Conservation (phyloP, 1,140 invertebrate genomes). For the Callitettix versicolor region DNA sequence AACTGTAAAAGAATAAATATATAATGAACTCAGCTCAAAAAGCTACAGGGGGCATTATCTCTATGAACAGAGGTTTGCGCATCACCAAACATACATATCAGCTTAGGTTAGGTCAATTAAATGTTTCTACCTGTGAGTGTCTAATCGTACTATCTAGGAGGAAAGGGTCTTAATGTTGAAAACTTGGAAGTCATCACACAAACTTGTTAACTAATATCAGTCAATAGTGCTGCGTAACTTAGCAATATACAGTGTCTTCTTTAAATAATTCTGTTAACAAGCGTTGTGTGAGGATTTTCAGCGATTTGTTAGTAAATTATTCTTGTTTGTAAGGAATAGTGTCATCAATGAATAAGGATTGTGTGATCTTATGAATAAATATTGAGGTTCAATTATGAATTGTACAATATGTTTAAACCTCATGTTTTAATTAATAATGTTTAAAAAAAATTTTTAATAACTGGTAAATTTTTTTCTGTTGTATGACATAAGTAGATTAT, state of each 20-base stretch:
- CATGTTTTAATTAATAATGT: no score
- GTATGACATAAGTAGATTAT: no score
- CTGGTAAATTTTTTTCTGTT: no score
- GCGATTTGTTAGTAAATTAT: slow-evolving; percentile 8
- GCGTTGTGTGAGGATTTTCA: slow-evolving; percentile 9
- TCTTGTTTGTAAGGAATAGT: slow-evolving; percentile 11
- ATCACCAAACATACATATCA: slow-evolving; percentile 24
- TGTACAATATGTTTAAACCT: neutral
- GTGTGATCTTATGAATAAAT: neutral
- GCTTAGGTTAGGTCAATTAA: slow-evolving; percentile 22
- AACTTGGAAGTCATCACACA: slow-evolving; percentile 1
- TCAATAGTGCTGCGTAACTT: neutral
- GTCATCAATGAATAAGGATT: neutral
- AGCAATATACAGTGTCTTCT: slow-evolving; percentile 18
- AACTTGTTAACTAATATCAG: neutral
- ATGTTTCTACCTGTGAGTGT: slow-evolving; percentile 24
- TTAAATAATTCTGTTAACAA: slow-evolving; percentile 4
- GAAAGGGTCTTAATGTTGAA: slow-evolving; percentile 7
- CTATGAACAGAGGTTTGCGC: slow-evolving; percentile 15
- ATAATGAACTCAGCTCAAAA: slow-evolving; percentile 22
- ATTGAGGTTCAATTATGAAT: neutral
- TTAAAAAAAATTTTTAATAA: no score
- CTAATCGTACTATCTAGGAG: slow-evolving; percentile 15
- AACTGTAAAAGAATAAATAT: slow-evolving; percentile 18
- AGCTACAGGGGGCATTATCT: slow-evolving; percentile 21